Evolutionary conservation across 37 sponge, comb jelly and placozoan genomes (phyloP), one percentile per base, ranked within the genome.

Genomic region (Chondrilla cf. caribensis): DNA sequence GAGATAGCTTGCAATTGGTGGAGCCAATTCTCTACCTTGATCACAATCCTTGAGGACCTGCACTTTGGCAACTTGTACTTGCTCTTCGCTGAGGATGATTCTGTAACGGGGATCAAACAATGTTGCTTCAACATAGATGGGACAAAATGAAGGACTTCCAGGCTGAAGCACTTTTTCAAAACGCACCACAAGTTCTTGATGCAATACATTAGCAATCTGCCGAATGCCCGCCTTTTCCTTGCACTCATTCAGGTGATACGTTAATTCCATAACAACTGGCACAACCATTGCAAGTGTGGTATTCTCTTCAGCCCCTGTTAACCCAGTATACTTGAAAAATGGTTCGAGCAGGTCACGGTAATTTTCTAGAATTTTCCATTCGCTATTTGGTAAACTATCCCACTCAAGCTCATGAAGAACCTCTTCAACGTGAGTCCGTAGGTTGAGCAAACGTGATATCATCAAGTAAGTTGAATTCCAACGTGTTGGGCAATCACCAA

Each of bases 401-500:
- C 84, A 83, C 0, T 36, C 60, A 19, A 83, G 58, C 25, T 73
- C 76, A 7, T 70, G 71, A 54, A 40, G 38, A 54, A 83, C 83
- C 41, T 29, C 19, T 54, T 25, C 31, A 28, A 81, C 35, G 18
- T 6, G 38, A 29, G 51, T 6, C 25, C 38, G 44, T 11, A 81
- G 3, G 14, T 60, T 25, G 21, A 81, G 28, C 26, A 81, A 55
- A 5, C 70, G 82, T 6, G 67, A 62, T 28, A 81, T 41, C 33
- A 82, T 40, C 9, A 68, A 82, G 29, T 42, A 83, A 24, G 60
- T 75, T 2, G 77, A 83, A 72, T 73, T 75, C 77, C 77, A 83
- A 33, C 84, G 7, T 1, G 77, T 83, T 32, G 59, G 84, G 38
- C 84, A 83, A 40, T 71, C 84, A 72, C 25, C 3, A 14, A 83